phyloP scores from a whole-genome alignment of 2,888 invertebrate genomes.

The Coelopa pilipes region DNA sequence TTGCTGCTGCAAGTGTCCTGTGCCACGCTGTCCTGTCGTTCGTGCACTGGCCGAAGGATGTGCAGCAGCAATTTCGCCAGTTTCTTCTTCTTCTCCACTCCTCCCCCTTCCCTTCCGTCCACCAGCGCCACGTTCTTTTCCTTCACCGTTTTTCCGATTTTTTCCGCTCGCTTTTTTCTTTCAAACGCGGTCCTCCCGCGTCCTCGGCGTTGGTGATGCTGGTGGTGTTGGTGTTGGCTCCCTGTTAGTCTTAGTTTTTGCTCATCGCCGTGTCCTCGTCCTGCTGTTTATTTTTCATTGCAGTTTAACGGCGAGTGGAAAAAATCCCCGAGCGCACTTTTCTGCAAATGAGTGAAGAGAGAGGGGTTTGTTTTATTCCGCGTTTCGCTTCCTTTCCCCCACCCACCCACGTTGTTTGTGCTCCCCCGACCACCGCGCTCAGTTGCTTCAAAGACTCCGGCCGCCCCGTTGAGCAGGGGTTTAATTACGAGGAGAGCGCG shows the following conservation, averaged over 20 bases:
- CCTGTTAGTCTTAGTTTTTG: background rate
- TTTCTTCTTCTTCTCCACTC: conserved; percentile 6
- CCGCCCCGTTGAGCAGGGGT: no score
- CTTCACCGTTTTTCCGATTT: background rate
- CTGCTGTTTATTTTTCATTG: conserved; percentile 34
- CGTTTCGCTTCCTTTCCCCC: no score
- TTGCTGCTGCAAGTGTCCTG: background rate
- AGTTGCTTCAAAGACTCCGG: no score
- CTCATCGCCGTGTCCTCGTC: conserved; percentile 11
- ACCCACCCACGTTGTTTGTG: no score
- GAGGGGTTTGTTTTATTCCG: no score
- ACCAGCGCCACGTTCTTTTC: background rate
- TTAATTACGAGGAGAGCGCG: no score
- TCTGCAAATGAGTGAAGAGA: conserved; percentile 29
- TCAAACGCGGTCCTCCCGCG: no score
- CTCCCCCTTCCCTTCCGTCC: background rate
- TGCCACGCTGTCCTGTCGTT: background rate
- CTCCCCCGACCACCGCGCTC: no score
- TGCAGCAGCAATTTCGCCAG: conserved; percentile 11
- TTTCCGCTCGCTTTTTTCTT: no score
- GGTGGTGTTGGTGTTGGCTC: no score
- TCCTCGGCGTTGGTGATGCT: no score
- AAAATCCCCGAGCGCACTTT: conserved; percentile 21
- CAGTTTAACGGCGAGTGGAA: conserved; percentile 12
- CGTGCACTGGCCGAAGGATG: conserved; percentile 13